Percentiles rank a stretch among this genome's conserved stretches.
phyloP scores from a whole-genome alignment of 2,888 invertebrate species.

The Yponomeuta cagnagella region DNA sequence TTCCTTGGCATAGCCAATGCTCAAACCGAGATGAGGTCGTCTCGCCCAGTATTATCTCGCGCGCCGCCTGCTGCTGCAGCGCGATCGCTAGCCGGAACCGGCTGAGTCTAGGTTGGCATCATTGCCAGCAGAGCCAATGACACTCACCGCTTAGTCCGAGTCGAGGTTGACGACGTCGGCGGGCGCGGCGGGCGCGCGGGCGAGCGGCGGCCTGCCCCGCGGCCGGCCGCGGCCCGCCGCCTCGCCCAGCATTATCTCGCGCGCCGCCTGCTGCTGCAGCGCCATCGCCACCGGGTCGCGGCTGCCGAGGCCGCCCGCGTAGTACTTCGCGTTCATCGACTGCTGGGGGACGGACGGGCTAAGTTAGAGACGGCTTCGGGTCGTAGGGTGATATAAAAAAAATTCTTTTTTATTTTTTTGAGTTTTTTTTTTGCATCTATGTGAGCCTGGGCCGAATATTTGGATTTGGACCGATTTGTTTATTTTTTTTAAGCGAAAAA shows the following conservation, averaged over 20 bases:
- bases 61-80: constrained; percentile 60
- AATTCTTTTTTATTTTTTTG: too few relatives aligned
- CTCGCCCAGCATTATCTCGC: constrained; percentile 60
- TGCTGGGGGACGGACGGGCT: constrained; percentile 22
- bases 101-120: too few relatives aligned
- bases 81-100: constrained; percentile 30
- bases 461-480: too few relatives aligned
- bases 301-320: constrained; percentile 70
- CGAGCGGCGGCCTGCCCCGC: constrained; percentile 31
- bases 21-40: not conserved
- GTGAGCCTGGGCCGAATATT: too few relatives aligned
- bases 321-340: constrained; percentile 66
- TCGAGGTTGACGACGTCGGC: constrained; percentile 26
- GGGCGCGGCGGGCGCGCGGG: constrained; percentile 18
- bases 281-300: constrained; percentile 72
- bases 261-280: constrained; percentile 63
- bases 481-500: too few relatives aligned
- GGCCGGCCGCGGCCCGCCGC: constrained; percentile 13
- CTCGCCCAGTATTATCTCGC: constrained; percentile 59
- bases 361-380: not conserved
- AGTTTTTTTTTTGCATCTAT: too few relatives aligned
- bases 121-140: too few relatives aligned
- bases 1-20: too few relatives aligned
- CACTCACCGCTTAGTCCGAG: constrained; percentile 17
- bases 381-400: too few relatives aligned